Evolutionary conservation across 1,140 invertebrate genomes (phyloP).

Genomic region (Druon quercuslanigerum): DNA sequence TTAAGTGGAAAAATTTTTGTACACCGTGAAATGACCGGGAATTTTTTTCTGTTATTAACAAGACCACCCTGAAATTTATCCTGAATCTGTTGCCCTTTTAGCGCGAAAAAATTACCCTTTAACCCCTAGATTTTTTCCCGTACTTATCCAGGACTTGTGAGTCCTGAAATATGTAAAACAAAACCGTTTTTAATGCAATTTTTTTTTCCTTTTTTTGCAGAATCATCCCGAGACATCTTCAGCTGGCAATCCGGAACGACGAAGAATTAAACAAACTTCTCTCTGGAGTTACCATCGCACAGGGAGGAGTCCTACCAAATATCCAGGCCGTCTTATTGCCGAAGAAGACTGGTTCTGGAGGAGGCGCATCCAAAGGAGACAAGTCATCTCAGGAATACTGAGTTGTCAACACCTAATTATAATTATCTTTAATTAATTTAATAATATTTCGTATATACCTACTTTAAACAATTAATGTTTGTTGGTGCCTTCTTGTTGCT

Average conservation of each 20-base stretch:
- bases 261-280: slow-evolving; percentile 84
- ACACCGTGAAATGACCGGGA: no score
- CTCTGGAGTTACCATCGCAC: slow-evolving; percentile 82
- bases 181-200: not conserved
- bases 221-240: slow-evolving; percentile 83
- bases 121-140: no score
- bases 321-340: slow-evolving; percentile 82
- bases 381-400: slow-evolving; percentile 64
- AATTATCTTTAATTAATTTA: not conserved
- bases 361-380: slow-evolving; percentile 50
- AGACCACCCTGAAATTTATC: no score
- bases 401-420: slow-evolving; percentile 49
- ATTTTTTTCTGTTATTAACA: no score
- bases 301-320: slow-evolving; percentile 83
- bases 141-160: no score
- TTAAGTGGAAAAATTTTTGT: no score
- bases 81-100: no score
- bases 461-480: no score
- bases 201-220: slow-evolving; percentile 51
- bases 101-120: no score
- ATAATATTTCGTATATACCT: no score
- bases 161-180: no score
- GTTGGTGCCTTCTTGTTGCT: no score
- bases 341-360: slow-evolving; percentile 74
- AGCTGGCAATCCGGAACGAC: slow-evolving; percentile 84